Base-by-base conservation (phyloP, 2,888 invertebrate genomes). In the Aplocera efformata region DNA sequence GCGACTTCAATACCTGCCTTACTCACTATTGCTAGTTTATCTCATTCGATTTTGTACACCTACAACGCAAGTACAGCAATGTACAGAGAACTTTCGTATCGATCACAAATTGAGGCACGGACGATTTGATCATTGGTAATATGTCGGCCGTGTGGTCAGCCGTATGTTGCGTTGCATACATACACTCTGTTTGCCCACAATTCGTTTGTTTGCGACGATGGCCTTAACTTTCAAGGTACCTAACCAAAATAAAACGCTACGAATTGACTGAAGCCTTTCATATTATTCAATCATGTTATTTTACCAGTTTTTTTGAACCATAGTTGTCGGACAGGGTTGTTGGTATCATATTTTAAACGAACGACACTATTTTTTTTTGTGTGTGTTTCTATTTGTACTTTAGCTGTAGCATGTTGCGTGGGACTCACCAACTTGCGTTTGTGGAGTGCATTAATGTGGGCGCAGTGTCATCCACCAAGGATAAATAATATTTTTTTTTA, bases 131-230 rank as follows among this genome's bases (percentile, higher is more conserved):
- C 26, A 43, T 50, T 70, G 53, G 67, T 75, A 66, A 44, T 50
- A 52, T 65, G 48, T 54, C 50, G 56, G 59, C 56, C 66, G 69
- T 80, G 76, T 79, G 80, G 81, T 76, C 80, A 80, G 68, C 59
- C 64, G 64, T 67, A 69, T 67, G 63, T 69, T 54, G 40, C 39
- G 34, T 44, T 53, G 45, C 42, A 63, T 71, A 66, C 60, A 63
- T 72, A 67, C 56, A 54, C 63, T 61, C 56, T 67, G 60, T 72
- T 70, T 71, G 68, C 69, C 63, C 59, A 67, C 58, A 67, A 63
- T 63, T 67, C 67, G 63, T 69, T 54, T 72, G 67, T 72, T 64
- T 74, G 69, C 64, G 59, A 62, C 66, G 58, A 67, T 59, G 78
- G 58, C 74, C 72, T 69, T 70, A 64, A 50, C 57, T 51, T 58